Base-by-base conservation (phyloP, 2,797 vertebrate genomes). In the Chloroceryle inda region DNA sequence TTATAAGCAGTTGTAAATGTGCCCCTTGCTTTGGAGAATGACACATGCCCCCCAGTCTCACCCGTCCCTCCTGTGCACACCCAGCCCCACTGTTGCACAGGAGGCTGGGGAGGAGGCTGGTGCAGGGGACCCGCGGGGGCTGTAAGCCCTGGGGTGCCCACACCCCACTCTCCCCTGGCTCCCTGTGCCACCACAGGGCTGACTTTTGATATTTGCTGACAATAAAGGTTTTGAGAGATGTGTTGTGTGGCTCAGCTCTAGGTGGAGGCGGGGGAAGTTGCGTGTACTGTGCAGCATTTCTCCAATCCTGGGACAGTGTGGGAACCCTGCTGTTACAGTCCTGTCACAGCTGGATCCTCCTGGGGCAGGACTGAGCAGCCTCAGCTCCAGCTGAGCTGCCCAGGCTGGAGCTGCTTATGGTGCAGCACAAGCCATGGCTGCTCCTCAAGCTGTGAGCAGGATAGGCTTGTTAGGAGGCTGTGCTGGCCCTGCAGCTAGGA, bases 191-290 rank as follows among this genome's bases (percentile, higher is more conserved):
- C 77, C 1, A 6, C 3, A 7, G 89, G 85, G 59, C 81, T 79
- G 82, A 76, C 47, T 91, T 91, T 89, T 90, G 88, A 79, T 94
- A 94, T 92, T 91, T 84, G 94, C 94, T 91, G 93, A 88, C 82
- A 97, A 97, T 97, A 97, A 97, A 95, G 75, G 86, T 92, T 97
- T 97, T 94, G 89, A 96, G 85, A 96, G 88, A 91, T 35, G 68
- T 2, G 31, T 42, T 40, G 83, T 79, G 73, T 10, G 23, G 27
- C 45, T 95, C 64, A 38, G 62, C 69, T 85, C 24, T 2, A 29
- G 35, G 68, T 0, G 0, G 33, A 50, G 78, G 12, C 0, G 1
- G 42, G 71, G 38, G 35, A 38, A 52, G 42, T 37, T 45, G 23
- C 15, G 6, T 8, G 29, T 2, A 1, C 35, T 19, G 1, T 0